Percentiles rank a stretch among this genome's conserved stretches.
Conservation (phyloP, 2,113 vertebrate genomes). For the Okapia johnstoni region DNA sequence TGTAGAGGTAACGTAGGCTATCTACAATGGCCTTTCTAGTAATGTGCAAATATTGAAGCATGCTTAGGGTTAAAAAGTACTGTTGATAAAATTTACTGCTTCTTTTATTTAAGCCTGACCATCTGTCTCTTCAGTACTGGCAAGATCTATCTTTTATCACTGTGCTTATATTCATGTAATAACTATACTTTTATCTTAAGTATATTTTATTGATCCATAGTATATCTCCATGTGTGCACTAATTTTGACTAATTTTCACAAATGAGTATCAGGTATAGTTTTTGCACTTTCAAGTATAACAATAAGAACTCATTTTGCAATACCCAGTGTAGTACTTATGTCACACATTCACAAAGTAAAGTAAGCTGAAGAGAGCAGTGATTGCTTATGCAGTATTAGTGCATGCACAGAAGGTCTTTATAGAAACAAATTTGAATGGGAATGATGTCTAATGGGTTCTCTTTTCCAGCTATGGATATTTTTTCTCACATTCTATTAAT, state of each 20-base stretch:
- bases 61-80: background rate
- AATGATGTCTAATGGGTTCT: background rate
- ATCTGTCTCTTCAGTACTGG: background rate
- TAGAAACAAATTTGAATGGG: background rate
- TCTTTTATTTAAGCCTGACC: background rate
- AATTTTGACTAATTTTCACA: background rate
- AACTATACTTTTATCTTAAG: background rate
- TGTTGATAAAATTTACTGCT: background rate
- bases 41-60: background rate
- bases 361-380: background rate
- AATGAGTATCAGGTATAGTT: background rate
- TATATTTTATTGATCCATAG: background rate
- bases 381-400: background rate
- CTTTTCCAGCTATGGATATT: background rate
- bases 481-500: background rate
- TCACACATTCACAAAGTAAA: background rate
- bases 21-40: background rate
- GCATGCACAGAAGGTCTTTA: background rate
- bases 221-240: background rate
- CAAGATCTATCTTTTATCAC: background rate
- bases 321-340: background rate
- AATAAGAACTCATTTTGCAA: background rate
- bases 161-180: background rate
- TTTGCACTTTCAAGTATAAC: background rate
- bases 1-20: background rate